Evolutionary conservation across 2,113 vertebrate genomes (phyloP), one percentile per base, ranked within the genome.

Genomic region (Isichthys henryi): DNA sequence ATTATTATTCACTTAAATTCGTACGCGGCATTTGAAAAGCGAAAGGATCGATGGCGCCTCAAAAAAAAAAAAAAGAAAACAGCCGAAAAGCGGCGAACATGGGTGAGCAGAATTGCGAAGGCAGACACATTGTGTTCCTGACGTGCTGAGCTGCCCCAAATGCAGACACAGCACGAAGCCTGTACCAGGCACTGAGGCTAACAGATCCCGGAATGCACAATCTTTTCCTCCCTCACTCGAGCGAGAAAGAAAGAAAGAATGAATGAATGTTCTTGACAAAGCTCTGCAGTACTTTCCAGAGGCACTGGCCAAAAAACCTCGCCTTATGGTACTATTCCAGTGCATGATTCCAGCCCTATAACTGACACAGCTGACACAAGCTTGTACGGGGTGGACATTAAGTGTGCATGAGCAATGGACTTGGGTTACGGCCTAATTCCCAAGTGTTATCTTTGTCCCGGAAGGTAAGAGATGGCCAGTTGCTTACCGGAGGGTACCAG

Each of bases 111-210:
- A 39, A 82, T 88, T n/a, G 46, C 46, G 19, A 82, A 87, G 50
- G 31, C 85, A 53, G 50, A 53, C 23, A 35, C 50, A 87, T 87
- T 87, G 49, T 53, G 85, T 53, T 87, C 49, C 49, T 53, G 49
- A 53, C 85, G 27, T 15, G 53, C 50, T 87, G 74, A 53, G 82
- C 66, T 77, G 46, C 88, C n/a, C 88, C 74, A 52, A 50, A 35
- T 89, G 88, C 74, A 56, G 74, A 56, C 88, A 82, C 87, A 53
- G 85, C 43, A 74, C 49, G 74, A 89, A 13, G 80, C 27, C n/a
- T n/a, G 46, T 46, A 53, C 88, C 49, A 10, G 48, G 49, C 48
- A 35, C 31, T 39, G 4, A 80, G 31, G 19, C 27, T 82, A 56
- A 56, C 17, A 45, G 49, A 74, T 39, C 74, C 74, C 19, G 50